Evolutionary conservation across 2,113 vertebrate species (phyloP).

Genomic region (Sorex fumeus): DNA sequence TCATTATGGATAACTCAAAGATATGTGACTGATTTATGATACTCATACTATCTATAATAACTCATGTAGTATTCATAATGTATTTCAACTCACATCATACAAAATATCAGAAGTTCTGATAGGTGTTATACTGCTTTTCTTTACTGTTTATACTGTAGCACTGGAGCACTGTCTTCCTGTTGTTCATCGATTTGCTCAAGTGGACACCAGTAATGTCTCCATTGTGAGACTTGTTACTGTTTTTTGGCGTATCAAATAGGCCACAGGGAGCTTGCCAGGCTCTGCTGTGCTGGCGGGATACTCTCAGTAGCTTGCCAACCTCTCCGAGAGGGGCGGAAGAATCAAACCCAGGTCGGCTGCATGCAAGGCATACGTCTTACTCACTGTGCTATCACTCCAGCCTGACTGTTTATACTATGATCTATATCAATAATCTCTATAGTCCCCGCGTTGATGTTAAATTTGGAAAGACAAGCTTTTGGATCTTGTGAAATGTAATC

Average conservation of each 20-base stretch:
- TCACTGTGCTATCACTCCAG: too few species aligned
- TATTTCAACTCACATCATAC: neutral
- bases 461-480: constrained; percentile 2
- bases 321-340: too few species aligned
- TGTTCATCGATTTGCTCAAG: too few species aligned
- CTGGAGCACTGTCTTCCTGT: too few species aligned
- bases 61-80: constrained; percentile 29
- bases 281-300: too few species aligned
- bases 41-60: neutral
- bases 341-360: too few species aligned
- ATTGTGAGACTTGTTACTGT: too few species aligned
- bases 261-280: too few species aligned
- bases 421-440: neutral
- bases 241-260: too few species aligned
- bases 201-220: too few species aligned
- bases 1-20: neutral
- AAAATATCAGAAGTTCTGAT: neutral
- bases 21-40: constrained; percentile 11
- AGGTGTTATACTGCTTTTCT: neutral
- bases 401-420: neutral
- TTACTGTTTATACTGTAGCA: neutral
- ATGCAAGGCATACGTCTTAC: too few species aligned
- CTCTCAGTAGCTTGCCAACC: too few species aligned
- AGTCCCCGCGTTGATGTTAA: neutral
- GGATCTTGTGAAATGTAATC: neutral